phyloP scores from a whole-genome alignment of 1,140 invertebrate species.

The Ceratina calcarata region DNA sequence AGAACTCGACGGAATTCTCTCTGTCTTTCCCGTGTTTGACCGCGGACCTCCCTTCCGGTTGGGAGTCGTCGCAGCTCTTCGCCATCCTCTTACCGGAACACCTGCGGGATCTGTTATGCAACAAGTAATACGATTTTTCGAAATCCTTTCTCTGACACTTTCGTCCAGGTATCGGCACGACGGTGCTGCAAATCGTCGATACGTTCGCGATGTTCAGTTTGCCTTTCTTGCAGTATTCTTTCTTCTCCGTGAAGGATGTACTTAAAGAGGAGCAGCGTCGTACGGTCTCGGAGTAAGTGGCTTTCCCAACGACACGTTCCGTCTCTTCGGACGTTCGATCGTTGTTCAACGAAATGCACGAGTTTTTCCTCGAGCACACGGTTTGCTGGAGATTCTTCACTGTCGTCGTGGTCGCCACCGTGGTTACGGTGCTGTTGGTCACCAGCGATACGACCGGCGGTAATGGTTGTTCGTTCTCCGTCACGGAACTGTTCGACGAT shows the following conservation, averaged over 20 bases:
- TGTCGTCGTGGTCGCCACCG: slow-evolving; percentile 24
- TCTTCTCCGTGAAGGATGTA: slow-evolving; percentile 32
- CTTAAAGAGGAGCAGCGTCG: slow-evolving; percentile 59
- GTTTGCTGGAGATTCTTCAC: slow-evolving; percentile 29
- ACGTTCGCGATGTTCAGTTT: slow-evolving; percentile 31
- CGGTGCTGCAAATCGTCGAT: slow-evolving; percentile 8
- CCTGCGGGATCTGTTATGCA: slow-evolving; percentile 55
- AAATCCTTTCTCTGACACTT: slow-evolving; percentile 47
- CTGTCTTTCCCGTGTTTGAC: slow-evolving; percentile 48
- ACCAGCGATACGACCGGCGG: slow-evolving; percentile 1
- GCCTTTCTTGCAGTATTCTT: slow-evolving; percentile 50
- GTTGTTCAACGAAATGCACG: slow-evolving; percentile 4
- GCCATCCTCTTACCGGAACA: slow-evolving; percentile 29
- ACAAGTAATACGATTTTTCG: slow-evolving; percentile 56
- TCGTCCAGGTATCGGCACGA: slow-evolving; percentile 50
- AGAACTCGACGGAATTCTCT: slow-evolving; percentile 28
- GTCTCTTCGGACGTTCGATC: slow-evolving; percentile 25
- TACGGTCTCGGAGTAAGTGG: slow-evolving; percentile 75
- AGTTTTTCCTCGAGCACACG: slow-evolving; percentile 36
- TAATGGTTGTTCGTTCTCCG: slow-evolving; percentile 44
- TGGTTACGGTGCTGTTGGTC: slow-evolving; percentile 2
- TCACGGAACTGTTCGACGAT: slow-evolving; percentile 57
- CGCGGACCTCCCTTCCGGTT: slow-evolving; percentile 14
- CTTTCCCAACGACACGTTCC: slow-evolving; percentile 53
- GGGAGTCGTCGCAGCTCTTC: slow-evolving; percentile 39